phyloP scores from a whole-genome alignment of 2,888 invertebrate species.

The Lepidochitona cinerea region DNA sequence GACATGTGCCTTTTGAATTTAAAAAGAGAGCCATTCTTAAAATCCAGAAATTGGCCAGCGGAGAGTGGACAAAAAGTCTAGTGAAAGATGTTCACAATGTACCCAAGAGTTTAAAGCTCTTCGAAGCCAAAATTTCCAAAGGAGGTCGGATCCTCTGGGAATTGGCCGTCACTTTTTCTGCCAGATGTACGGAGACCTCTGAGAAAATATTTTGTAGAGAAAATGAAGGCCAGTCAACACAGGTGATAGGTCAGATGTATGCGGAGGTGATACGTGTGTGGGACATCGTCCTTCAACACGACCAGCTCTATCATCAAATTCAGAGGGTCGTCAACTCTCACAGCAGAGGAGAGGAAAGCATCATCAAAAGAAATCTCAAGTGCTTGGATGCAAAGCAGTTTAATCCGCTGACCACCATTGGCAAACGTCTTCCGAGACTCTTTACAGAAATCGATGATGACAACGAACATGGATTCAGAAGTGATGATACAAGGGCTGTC shows the following conservation, averaged over 20 bases:
- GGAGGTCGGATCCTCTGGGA: conserved; percentile 55
- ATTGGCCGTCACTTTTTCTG: conserved; percentile 56
- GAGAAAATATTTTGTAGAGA: conserved; percentile 39
- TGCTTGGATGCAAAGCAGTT: not conserved
- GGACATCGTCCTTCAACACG: conserved; percentile 44
- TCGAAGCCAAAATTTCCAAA: conserved; percentile 43
- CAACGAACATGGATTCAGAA: not conserved
- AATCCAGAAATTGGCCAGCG: conserved; percentile 53
- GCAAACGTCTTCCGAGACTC: conserved; percentile 24
- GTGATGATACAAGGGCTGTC: not conserved
- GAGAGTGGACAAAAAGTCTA: conserved; percentile 52
- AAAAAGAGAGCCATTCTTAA: conserved; percentile 47
- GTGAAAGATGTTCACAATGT: conserved; percentile 43
- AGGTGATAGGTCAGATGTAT: conserved; percentile 44
- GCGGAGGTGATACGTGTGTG: conserved; percentile 52
- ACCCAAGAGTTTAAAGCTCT: conserved; percentile 42
- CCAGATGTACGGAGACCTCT: conserved; percentile 47
- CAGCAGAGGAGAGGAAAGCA: conserved; percentile 49
- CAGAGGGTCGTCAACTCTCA: conserved; percentile 53
- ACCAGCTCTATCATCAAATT: conserved; percentile 29
- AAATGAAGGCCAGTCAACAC: conserved; percentile 27
- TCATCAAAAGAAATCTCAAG: conserved; percentile 25
- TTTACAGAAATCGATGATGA: conserved; percentile 5
- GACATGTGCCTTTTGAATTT: conserved; percentile 38
- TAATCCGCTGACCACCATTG: not conserved